Base-by-base conservation (phyloP, 2,888 invertebrate genomes). In the Cantharis flavilabris region DNA sequence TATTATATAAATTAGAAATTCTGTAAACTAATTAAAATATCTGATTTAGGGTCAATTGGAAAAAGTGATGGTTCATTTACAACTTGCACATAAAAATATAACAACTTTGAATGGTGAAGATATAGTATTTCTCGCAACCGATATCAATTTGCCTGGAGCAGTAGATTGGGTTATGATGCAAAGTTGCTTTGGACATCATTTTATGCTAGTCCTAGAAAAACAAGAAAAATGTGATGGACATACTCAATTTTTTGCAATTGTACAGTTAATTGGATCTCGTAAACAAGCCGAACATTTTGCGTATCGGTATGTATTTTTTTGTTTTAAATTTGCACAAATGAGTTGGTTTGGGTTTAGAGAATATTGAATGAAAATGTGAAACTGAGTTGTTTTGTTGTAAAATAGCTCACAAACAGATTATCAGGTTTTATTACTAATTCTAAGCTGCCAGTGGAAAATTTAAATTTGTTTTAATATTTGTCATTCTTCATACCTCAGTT, bases 121-220 rank as follows among this genome's bases (percentile, higher is more conserved):
- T 88, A 99, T 99, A 84, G 99, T 99, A 72, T 99, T 99, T 89
- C 90, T 99, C 84, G 99, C 99, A 1, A 99, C 99, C 62, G 99
- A 99, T 89, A 99, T 99, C 79, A 99, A 99, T 90, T 92, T 99
- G 82, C 99, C 99, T 9, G 99, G 99, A 77, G 99, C 98, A 33
- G 98, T 99, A 10, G 98, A 99, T 89, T 99, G 98, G 98, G 97
- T 97, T 3, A 99, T 99, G 99, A 99, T 99, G 99, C 99, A 99
- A 90, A 98, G 98, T 28, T 99, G 99, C 89, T 99, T 99, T 88
- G 98, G 97, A 75, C 98, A 98, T 87, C 97, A 99, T 89, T 99
- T 99, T 87, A 99, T 99, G 99, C 92, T 99, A 82, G 99, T 99
- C 49, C 91, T 99, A 71, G 99, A 99, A 88, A 99, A 99, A 88